Conservation (phyloP, 2,113 vertebrate species). For the Bombycilla garrulus region DNA sequence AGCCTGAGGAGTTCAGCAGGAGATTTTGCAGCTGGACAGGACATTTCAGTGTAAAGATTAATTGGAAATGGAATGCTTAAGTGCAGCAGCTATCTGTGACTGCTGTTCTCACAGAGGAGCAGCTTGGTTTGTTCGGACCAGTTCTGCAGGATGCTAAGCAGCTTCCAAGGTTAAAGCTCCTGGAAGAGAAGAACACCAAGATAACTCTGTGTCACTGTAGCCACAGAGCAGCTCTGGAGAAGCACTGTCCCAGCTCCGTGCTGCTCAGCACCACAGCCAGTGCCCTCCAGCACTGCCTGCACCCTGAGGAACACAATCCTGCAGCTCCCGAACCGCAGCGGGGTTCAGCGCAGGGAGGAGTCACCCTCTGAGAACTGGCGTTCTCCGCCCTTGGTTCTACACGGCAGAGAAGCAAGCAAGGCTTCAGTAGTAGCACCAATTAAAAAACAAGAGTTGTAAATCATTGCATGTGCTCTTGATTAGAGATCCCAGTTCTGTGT, state of each 20-base stretch:
- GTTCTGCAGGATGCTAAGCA: neutral
- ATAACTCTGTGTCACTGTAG: neutral
- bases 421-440: neutral
- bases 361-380: neutral
- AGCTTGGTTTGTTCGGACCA: neutral
- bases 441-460: neutral
- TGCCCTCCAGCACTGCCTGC: neutral
- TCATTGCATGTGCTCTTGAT: neutral
- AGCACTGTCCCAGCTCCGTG: neutral
- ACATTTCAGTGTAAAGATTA: neutral
- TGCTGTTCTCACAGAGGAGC: neutral
- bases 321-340: neutral
- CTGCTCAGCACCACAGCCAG: accelerated
- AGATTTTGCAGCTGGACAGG: neutral
- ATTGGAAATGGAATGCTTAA: neutral
- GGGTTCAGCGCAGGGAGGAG: neutral
- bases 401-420: neutral
- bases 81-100: neutral
- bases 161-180: neutral
- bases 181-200: neutral
- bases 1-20: neutral
- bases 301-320: neutral
- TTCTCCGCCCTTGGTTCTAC: neutral
- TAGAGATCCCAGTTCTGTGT: neutral
- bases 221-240: neutral